These are phyloP conservation scores for Alauda arvensis DNA, from an alignment of 2,797 vertebrate species.

Conservation along the genomic window DNA sequence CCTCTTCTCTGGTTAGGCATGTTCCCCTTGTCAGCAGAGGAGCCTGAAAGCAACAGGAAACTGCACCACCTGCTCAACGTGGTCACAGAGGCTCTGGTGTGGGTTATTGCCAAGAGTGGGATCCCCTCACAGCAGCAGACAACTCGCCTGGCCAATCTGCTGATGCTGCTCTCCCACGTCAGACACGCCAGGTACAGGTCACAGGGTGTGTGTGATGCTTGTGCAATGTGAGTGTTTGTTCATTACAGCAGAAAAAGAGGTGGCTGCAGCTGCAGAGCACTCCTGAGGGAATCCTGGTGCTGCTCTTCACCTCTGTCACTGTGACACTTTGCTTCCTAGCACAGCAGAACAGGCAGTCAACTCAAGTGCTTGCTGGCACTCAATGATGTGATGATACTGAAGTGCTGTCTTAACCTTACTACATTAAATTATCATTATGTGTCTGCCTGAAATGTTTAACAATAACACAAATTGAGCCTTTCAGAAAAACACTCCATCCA, in stretches of 20 bases:
- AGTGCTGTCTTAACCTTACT: background rate
- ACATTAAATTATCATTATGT: background rate
- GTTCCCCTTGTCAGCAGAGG: conserved; percentile 78
- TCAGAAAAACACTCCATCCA: background rate
- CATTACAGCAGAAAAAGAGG: background rate
- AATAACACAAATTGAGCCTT: background rate
- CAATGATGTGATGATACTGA: background rate
- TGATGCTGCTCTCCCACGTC: conserved; percentile 95
- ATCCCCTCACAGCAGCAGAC: conserved; percentile 88
- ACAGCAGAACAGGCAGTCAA: background rate
- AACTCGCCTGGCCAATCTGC: conserved; percentile 84
- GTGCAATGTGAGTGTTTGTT: background rate
- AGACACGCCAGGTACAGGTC: conserved; percentile 85
- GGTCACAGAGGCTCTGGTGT: conserved; percentile 91
- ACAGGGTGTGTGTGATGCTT: fast-evolving
- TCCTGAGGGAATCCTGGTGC: background rate
- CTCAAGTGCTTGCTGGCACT: background rate
- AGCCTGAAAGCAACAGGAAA: conserved; percentile 84
- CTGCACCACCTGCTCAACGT: conserved; percentile 88
- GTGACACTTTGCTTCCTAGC: background rate
- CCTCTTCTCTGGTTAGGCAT: conserved; percentile 76
- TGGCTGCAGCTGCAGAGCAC: background rate
- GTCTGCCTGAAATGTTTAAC: background rate
- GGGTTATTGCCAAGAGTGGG: conserved; percentile 90
- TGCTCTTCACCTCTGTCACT: background rate